phyloP scores from a whole-genome alignment of 2,888 invertebrate genomes.

The Axea sp. region DNA sequence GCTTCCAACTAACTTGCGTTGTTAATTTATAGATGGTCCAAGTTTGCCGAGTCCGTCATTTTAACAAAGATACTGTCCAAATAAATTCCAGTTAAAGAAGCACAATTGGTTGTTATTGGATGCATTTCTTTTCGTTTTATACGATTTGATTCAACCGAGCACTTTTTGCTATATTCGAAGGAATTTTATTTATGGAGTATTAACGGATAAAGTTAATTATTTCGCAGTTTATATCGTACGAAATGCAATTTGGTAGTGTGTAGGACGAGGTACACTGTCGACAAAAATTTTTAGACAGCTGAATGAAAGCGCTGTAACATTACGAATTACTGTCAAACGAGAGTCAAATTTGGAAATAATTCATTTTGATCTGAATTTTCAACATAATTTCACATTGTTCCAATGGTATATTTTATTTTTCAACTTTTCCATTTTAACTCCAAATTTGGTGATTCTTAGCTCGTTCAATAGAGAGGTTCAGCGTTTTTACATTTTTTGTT shows the following conservation, averaged over 20 bases:
- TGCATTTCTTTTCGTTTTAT: neutral
- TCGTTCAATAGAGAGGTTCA: no score
- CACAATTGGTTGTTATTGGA: conserved; percentile 9
- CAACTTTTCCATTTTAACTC: no score
- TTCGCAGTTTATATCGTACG: conserved; percentile 14
- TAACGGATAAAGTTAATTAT: conserved; percentile 22
- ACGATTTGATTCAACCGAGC: no score
- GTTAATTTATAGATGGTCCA: conserved; percentile 31
- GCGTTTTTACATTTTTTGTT: no score
- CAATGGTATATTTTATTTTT: no score
- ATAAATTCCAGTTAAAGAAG: conserved; percentile 4
- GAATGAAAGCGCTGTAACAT: no score
- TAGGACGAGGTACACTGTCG: conserved; percentile 36
- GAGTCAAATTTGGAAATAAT: no score
- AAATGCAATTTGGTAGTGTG: conserved; percentile 27
- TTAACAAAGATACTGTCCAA: neutral
- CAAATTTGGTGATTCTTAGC: no score
- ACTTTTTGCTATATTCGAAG: neutral
- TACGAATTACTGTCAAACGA: no score
- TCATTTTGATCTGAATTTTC: no score
- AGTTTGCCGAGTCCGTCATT: conserved; percentile 15
- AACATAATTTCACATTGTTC: no score
- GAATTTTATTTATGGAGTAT: conserved; percentile 17
- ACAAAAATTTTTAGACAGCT: conserved; percentile 34
- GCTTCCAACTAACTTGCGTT: neutral